phyloP scores from a whole-genome alignment of 2,113 vertebrate genomes.

The Synchiropus splendidus region DNA sequence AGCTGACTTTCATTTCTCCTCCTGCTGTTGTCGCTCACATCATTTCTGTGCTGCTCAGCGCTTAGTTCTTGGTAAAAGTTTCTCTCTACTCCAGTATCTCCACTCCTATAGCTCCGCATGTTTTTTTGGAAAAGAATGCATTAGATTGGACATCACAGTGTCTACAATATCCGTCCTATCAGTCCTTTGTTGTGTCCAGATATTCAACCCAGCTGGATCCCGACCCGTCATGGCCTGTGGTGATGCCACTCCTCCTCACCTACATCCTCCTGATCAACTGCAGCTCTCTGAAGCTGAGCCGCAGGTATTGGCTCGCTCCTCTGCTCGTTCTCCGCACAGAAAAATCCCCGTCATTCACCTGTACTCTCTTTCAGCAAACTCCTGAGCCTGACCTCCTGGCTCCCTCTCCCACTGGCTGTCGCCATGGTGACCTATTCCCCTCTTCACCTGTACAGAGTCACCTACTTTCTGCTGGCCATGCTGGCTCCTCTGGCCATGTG shows the following conservation, averaged over 20 bases:
- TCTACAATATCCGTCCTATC: no score
- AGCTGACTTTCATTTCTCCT: no score
- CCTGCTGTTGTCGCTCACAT: no score
- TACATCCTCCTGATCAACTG: constrained; percentile 81
- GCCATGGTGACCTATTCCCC: constrained; percentile 78
- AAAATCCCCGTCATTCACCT: neutral
- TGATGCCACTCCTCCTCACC: constrained; percentile 68
- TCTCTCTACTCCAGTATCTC: no score
- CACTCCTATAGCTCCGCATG: no score
- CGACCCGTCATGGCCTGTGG: constrained; percentile 80
- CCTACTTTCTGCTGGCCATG: constrained; percentile 72
- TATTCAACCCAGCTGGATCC: constrained; percentile 77
- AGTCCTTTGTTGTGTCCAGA: constrained; percentile 52
- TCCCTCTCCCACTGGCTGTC: constrained; percentile 76
- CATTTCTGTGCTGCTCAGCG: no score
- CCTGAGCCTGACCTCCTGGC: constrained; percentile 65
- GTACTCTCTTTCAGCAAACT: constrained; percentile 70
- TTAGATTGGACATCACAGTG: no score
- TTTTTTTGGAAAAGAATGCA: no score
- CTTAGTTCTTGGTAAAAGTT: no score
- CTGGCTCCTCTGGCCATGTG: constrained; percentile 74
- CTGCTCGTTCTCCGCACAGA: neutral
- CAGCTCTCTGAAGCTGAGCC: constrained; percentile 66
- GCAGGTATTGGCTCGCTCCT: constrained; percentile 60
- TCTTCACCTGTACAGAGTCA: constrained; percentile 82